A percentile compares a stretch with the other conserved stretches of the same genome.
Conservation (phyloP, 1,140 invertebrate species). For the Stegodyphus mimosarum region DNA sequence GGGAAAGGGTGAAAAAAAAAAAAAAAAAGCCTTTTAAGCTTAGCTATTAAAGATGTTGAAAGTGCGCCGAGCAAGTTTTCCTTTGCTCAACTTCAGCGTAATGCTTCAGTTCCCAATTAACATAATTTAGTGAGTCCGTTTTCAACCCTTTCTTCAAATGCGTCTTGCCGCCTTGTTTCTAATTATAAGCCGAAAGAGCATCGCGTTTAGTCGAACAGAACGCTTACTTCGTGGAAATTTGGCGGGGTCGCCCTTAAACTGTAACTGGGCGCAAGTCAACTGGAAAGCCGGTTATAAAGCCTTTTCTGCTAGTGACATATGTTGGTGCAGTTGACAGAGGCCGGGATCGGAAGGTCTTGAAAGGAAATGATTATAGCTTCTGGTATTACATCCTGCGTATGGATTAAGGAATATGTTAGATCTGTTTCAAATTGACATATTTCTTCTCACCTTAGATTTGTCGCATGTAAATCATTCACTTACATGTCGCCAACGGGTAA, state of each 20-base stretch:
- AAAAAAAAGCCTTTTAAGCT: no score
- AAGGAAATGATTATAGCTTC: constrained; percentile 10
- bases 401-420: no score
- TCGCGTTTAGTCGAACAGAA: constrained; percentile 24
- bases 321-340: not conserved
- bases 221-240: constrained; percentile 22
- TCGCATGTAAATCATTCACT: no score
- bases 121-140: constrained; percentile 9
- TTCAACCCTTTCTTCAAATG: constrained; percentile 21
- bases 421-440: no score
- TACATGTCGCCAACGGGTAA: no score
- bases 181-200: constrained; percentile 29
- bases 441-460: no score
- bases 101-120: constrained; percentile 10
- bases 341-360: not conserved
- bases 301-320: constrained; percentile 14
- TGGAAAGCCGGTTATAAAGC: constrained; percentile 25
- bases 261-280: constrained; percentile 2
- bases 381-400: not conserved
- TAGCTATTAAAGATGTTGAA: constrained; percentile 20
- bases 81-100: constrained; percentile 7
- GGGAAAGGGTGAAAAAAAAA: no score
- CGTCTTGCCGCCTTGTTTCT: constrained; percentile 21
- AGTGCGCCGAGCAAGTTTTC: constrained; percentile 17
- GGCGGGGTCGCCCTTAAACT: constrained; percentile 6